Conservation (phyloP, 1,140 invertebrate genomes). For the Physella acuta region DNA sequence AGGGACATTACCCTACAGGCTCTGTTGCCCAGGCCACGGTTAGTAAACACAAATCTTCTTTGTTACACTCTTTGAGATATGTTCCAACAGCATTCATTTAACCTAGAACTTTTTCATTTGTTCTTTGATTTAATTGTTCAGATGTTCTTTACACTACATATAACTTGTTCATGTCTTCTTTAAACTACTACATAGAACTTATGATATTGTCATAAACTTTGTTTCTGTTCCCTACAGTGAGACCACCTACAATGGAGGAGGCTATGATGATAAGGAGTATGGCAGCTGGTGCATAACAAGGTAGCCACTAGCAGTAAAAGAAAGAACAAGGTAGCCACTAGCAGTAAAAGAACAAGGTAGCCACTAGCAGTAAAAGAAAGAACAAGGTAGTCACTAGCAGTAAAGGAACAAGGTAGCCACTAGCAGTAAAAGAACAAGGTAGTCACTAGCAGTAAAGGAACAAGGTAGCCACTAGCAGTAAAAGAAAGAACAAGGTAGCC, state of each 20-base stretch:
- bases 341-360: no score
- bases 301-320: no score
- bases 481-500: no score
- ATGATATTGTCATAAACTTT: no score
- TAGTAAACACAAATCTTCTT: not conserved
- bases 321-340: no score
- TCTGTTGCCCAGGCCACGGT: conserved; percentile 16
- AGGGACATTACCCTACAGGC: not conserved
- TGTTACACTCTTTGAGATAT: not conserved
- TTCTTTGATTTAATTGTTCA: not conserved
- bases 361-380: no score
- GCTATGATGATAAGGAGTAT: conserved; percentile 19
- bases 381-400: no score
- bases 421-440: no score
- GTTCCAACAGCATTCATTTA: not conserved
- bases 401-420: no score
- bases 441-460: no score
- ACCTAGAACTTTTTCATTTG: not conserved
- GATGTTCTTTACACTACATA: not conserved
- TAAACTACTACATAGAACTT: no score
- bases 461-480: no score
- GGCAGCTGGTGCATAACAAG: not conserved
- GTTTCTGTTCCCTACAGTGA: conserved; percentile 12
- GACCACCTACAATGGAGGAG: conserved; percentile 15
- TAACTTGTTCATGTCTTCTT: not conserved